These are phyloP conservation scores for Misgurnus mizolepis DNA, from an alignment of 2,113 vertebrate genomes.

Conservation along the genomic window DNA sequence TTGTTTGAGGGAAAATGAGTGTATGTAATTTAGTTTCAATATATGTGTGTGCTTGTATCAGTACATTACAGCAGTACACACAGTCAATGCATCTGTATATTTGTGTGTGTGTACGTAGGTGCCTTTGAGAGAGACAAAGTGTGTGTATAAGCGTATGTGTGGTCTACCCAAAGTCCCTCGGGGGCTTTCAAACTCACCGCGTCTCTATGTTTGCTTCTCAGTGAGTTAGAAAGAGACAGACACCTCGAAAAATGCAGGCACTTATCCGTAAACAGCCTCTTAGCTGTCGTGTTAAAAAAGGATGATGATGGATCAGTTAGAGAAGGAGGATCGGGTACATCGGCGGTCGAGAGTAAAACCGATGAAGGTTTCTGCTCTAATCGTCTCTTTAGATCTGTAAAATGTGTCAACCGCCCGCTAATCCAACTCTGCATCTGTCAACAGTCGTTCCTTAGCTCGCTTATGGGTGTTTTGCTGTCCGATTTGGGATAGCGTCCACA, in stretches of 20 bases:
- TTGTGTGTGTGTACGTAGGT: background rate
- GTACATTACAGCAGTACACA: too few relatives aligned
- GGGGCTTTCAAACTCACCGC: background rate
- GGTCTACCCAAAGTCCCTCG: background rate
- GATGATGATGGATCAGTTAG: background rate
- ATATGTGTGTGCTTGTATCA: too few relatives aligned
- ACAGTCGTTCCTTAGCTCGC: background rate
- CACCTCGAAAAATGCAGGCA: background rate
- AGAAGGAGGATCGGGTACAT: background rate
- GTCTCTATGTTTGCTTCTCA: background rate
- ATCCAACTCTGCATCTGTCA: background rate
- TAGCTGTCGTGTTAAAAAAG: background rate
- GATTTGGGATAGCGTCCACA: background rate
- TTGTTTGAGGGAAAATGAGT: background rate
- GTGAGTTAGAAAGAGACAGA: background rate
- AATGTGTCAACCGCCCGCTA: background rate
- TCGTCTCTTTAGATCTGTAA: background rate
- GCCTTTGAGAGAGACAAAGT: background rate
- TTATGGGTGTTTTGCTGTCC: background rate
- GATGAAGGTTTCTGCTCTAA: slow-evolving; percentile 1
- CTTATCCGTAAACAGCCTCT: slow-evolving; percentile 8
- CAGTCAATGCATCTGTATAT: too few relatives aligned
- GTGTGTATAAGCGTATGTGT: background rate
- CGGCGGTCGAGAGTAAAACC: background rate
- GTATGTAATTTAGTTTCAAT: background rate